Percentiles rank a stretch among this genome's conserved stretches.
phyloP scores from a whole-genome alignment of 2,797 vertebrate species.

The Aratinga solstitialis region DNA sequence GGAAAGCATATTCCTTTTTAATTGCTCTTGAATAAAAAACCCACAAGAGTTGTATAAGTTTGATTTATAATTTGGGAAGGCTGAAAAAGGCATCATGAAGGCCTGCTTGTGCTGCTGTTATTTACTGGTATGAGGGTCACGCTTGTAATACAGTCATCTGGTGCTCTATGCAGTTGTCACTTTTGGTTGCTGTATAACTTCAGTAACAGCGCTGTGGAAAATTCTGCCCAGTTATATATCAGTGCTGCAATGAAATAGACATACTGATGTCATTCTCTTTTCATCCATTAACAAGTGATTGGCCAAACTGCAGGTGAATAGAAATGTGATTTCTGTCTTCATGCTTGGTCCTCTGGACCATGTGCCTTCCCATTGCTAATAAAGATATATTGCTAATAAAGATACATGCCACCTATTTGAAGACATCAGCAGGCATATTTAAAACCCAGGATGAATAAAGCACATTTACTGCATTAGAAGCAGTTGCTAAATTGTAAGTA shows the following conservation, averaged over 20 bases:
- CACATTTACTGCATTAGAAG: conserved; percentile 19
- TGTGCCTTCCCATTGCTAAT: not conserved
- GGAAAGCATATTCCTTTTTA: not conserved
- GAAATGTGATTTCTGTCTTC: not conserved
- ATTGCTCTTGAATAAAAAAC: not conserved
- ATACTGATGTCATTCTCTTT: not conserved
- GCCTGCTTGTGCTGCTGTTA: not conserved
- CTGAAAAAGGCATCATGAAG: not conserved
- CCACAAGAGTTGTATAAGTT: not conserved
- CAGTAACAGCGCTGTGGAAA: not conserved
- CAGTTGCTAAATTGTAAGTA: conserved; percentile 68
- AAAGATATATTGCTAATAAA: conserved; percentile 11
- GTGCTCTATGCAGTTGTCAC: not conserved
- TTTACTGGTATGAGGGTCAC: not conserved
- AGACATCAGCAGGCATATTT: conserved; percentile 34
- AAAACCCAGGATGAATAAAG: conserved; percentile 54
- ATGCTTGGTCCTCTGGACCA: not conserved
- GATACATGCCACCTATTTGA: conserved; percentile 31
- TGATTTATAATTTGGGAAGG: not conserved
- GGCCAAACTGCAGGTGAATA: not conserved
- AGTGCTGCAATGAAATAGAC: not conserved
- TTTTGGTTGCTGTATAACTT: not conserved
- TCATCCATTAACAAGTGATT: not conserved
- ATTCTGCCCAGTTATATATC: not conserved
- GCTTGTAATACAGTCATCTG: not conserved